A percentile compares a stretch with the other conserved stretches of the same genome.
These are phyloP conservation scores for Zygogramma bicolorata DNA, from an alignment of 2,888 invertebrate species.

Conservation along the genomic window DNA sequence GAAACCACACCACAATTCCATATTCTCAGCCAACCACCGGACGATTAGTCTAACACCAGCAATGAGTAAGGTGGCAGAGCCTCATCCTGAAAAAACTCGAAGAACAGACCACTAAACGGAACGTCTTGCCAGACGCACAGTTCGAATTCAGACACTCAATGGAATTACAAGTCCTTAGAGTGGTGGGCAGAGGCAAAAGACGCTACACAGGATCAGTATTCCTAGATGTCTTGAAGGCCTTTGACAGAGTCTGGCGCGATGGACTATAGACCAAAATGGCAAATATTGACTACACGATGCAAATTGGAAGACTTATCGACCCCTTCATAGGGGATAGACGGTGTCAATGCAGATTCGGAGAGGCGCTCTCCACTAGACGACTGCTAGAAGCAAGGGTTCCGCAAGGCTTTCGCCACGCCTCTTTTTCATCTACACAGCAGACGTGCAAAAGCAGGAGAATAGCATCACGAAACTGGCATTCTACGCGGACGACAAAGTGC, in stretches of 20 bases:
- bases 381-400: not conserved
- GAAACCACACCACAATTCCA: slow-evolving; percentile 29
- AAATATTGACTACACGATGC: not conserved
- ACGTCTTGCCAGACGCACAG: slow-evolving; percentile 48
- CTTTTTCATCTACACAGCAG: too few relatives aligned
- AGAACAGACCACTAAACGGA: not conserved
- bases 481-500: too few relatives aligned
- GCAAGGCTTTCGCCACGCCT: not conserved
- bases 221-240: slow-evolving; percentile 57
- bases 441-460: too few relatives aligned
- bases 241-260: slow-evolving; percentile 58
- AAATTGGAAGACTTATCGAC: not conserved
- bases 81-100: slow-evolving; percentile 20
- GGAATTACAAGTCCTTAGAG: slow-evolving; percentile 50
- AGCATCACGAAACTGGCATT: too few relatives aligned
- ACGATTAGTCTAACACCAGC: slow-evolving; percentile 30
- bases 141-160: slow-evolving; percentile 58
- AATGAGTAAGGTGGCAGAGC: slow-evolving; percentile 35
- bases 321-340: not conserved
- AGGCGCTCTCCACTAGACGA: not conserved
- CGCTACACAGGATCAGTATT: slow-evolving; percentile 53
- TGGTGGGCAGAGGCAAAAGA: slow-evolving; percentile 47
- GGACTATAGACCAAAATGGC: slow-evolving; percentile 50
- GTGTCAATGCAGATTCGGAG: not conserved
- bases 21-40: slow-evolving; percentile 37